Evolutionary conservation across 2,888 invertebrate genomes (phyloP).

Genomic region (Agriotes lineatus): DNA sequence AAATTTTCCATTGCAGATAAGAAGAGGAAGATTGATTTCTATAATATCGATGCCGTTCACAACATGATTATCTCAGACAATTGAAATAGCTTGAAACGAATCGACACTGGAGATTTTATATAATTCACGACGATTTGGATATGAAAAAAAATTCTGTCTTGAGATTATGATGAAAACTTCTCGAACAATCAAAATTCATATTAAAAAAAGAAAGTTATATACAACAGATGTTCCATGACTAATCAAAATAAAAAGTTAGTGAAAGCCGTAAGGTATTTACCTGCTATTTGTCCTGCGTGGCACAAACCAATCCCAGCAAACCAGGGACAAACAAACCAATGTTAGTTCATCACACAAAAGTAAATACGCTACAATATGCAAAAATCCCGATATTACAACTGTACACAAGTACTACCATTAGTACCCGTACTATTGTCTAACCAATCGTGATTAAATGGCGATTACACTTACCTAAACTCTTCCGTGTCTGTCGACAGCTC

Average conservation of each 20-base stretch:
- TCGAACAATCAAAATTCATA: not conserved
- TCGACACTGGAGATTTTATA: too few relatives aligned
- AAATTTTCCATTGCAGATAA: too few relatives aligned
- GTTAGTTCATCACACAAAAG: slow-evolving; percentile 36
- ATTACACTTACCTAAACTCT: slow-evolving; percentile 74
- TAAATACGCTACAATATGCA: slow-evolving; percentile 22
- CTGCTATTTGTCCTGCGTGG: slow-evolving; percentile 54
- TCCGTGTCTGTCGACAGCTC: slow-evolving; percentile 82
- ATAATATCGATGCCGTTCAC: too few relatives aligned
- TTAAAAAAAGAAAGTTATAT: not conserved
- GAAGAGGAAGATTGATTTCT: too few relatives aligned
- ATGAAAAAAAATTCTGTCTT: too few relatives aligned
- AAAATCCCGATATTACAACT: not conserved
- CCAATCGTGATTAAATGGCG: not conserved
- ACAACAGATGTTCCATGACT: not conserved
- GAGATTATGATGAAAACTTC: too few relatives aligned
- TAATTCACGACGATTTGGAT: too few relatives aligned
- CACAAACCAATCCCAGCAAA: slow-evolving; percentile 48
- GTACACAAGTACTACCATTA: not conserved
- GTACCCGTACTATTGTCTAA: not conserved
- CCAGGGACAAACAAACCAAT: slow-evolving; percentile 48
- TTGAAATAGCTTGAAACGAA: too few relatives aligned
- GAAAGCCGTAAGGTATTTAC: slow-evolving; percentile 46
- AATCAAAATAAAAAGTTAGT: slow-evolving; percentile 9
- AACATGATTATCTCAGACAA: too few relatives aligned